phyloP scores from a whole-genome alignment of 2,888 invertebrate species.

The Erynnis tages region DNA sequence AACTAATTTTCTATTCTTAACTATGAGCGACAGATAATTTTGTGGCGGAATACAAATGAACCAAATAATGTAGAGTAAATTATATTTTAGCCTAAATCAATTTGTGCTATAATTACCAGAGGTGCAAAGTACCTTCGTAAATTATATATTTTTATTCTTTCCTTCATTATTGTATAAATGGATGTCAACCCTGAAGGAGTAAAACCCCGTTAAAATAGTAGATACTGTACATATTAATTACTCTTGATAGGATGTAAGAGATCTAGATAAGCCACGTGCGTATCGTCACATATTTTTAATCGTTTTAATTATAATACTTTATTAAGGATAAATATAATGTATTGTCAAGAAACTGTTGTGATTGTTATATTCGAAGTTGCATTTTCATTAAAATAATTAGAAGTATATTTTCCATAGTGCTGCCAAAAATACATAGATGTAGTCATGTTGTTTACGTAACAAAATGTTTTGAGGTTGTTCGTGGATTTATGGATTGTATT shows the following conservation, averaged over 20 bases:
- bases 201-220: slow-evolving; percentile 69
- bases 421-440: slow-evolving; percentile 79
- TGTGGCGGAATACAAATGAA: slow-evolving; percentile 37
- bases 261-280: slow-evolving; percentile 33
- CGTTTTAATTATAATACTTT: slow-evolving; percentile 36
- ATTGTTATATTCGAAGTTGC: slow-evolving; percentile 79
- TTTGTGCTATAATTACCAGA: slow-evolving; percentile 41
- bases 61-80: slow-evolving; percentile 43
- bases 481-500: slow-evolving; percentile 73
- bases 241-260: slow-evolving; percentile 47
- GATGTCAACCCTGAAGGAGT: slow-evolving; percentile 68
- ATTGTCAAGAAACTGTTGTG: slow-evolving; percentile 77
- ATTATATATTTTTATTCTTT: slow-evolving; percentile 57
- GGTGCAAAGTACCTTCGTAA: slow-evolving; percentile 52
- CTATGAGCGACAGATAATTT: slow-evolving; percentile 29
- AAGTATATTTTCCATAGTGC: slow-evolving; percentile 82
- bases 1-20: slow-evolving; percentile 8
- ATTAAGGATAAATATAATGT: slow-evolving; percentile 51
- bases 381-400: slow-evolving; percentile 76
- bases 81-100: slow-evolving; percentile 42
- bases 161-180: slow-evolving; percentile 53
- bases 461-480: slow-evolving; percentile 75
- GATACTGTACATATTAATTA: slow-evolving; percentile 66
- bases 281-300: slow-evolving; percentile 38
- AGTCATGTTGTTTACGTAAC: slow-evolving; percentile 75